Percentiles rank a stretch among this genome's conserved stretches.
Conservation (phyloP, 1,140 invertebrate genomes). For the Physella acuta region DNA sequence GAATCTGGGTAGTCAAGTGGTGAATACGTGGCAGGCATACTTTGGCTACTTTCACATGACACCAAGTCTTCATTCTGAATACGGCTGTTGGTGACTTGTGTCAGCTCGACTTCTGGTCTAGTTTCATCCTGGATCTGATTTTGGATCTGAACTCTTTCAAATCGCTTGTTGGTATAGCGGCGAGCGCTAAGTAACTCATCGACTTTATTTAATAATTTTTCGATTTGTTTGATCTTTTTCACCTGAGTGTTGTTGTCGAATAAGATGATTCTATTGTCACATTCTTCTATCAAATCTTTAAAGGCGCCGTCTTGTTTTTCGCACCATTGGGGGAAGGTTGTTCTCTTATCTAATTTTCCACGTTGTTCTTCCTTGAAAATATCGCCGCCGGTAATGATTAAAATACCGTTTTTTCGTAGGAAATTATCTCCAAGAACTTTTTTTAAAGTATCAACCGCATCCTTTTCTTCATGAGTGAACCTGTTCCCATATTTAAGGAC, state of each 20-base stretch:
- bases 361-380: neutral
- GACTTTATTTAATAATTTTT: neutral
- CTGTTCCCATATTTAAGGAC: neutral
- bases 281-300: neutral
- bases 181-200: neutral
- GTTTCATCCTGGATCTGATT: too few species aligned
- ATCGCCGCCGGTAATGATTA: neutral
- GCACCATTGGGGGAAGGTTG: neutral
- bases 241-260: neutral
- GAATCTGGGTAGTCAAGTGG: too few species aligned
- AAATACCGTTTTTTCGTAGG: neutral
- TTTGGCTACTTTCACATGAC: too few species aligned
- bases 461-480: neutral
- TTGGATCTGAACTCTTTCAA: too few species aligned
- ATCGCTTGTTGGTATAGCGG: neutral
- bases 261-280: neutral
- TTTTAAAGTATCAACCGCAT: neutral
- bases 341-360: neutral
- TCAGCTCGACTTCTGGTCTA: too few species aligned
- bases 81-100: too few species aligned
- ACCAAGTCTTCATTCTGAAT: too few species aligned
- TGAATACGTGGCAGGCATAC: too few species aligned
- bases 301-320: neutral
- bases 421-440: neutral
- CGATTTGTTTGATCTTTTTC: neutral